A percentile compares a stretch with the other conserved stretches of the same genome.
phyloP scores from a whole-genome alignment of 2,113 vertebrate species.

The Rhipidura dahli region DNA sequence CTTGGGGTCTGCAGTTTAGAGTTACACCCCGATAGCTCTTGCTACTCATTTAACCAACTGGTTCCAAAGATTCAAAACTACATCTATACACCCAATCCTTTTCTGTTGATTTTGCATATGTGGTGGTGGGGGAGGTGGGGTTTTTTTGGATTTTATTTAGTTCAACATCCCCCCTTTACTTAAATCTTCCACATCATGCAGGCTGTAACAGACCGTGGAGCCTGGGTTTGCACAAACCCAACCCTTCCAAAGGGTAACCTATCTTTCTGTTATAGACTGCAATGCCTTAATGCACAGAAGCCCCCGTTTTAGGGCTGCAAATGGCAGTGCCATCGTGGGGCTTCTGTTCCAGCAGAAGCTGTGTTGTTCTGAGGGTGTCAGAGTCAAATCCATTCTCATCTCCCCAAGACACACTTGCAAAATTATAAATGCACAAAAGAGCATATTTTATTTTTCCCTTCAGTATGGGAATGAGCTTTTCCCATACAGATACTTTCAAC shows the following conservation, averaged over 20 bases:
- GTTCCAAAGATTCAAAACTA: not conserved
- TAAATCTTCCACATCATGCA: rapidly evolving
- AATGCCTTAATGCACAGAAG: not conserved
- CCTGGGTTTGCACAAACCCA: not conserved
- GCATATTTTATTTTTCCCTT: not conserved
- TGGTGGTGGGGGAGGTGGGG: rapidly evolving
- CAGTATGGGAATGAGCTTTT: not conserved
- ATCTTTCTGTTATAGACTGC: not conserved
- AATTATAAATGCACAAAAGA: not conserved
- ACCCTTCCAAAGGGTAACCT: not conserved
- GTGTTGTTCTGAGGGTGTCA: not conserved
- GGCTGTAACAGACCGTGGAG: not conserved
- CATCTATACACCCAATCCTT: rapidly evolving
- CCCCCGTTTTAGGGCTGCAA: not conserved
- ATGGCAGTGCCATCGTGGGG: not conserved
- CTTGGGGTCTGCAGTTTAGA: not conserved
- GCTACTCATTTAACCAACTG: not conserved
- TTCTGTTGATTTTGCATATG: not conserved
- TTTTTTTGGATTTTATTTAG: not conserved
- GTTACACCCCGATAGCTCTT: rapidly evolving
- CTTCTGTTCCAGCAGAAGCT: not conserved
- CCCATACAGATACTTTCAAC: not conserved
- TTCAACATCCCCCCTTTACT: not conserved
- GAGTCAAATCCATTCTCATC: not conserved
- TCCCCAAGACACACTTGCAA: not conserved